Conservation (phyloP, 2,113 vertebrate genomes). For the Climacteris rufus region DNA sequence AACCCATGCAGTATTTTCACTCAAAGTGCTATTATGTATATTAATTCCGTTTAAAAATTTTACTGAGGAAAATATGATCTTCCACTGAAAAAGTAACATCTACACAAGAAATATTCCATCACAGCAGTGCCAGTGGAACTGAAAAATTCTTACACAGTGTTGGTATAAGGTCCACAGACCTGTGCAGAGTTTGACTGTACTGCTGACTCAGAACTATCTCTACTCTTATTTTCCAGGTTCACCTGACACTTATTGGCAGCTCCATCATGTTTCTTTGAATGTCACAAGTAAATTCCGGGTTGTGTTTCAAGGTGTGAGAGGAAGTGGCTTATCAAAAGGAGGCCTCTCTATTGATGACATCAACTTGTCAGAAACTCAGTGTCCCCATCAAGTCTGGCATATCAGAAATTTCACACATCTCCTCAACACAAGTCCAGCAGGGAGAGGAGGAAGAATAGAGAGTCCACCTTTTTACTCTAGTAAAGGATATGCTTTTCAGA, state of each 20-base stretch:
- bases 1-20: background rate
- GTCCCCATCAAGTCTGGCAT: constrained; percentile 86
- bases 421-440: constrained; percentile 58
- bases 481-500: constrained; percentile 88
- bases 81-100: background rate
- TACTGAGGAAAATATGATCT: background rate
- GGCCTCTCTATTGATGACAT: constrained; percentile 92
- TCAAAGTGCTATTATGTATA: background rate
- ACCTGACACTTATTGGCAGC: constrained; percentile 79
- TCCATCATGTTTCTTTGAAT: constrained; percentile 80
- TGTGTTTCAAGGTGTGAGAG: constrained; percentile 81
- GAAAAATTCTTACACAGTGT: background rate
- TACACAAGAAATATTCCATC: background rate
- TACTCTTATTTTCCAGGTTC: constrained; percentile 57
- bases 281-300: constrained; percentile 81
- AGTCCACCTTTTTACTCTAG: constrained; percentile 85
- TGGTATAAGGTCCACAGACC: background rate
- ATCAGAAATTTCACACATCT: constrained; percentile 81
- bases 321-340: constrained; percentile 54
- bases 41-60: background rate
- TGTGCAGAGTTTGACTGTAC: background rate
- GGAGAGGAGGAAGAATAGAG: constrained; percentile 32
- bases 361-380: constrained; percentile 88
- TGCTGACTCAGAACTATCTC: background rate
- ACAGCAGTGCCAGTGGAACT: background rate